Evolutionary conservation across 2,113 vertebrate species (phyloP).

Genomic region (Phaetusa simplex): DNA sequence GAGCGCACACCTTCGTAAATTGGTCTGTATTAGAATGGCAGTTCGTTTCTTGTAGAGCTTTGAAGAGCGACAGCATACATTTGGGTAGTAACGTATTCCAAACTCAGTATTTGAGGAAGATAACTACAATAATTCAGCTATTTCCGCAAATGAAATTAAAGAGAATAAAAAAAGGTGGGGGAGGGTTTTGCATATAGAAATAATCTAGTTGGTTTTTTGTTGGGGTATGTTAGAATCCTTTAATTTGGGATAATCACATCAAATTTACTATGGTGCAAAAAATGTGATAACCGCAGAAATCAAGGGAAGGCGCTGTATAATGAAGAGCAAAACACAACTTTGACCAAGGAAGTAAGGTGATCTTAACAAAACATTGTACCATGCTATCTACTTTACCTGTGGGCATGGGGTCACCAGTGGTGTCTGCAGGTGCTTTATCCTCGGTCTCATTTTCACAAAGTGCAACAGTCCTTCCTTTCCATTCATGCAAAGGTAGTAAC

Average conservation of each 20-base stretch:
- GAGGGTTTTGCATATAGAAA: rapidly evolving
- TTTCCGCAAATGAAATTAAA: neutral
- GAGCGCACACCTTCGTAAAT: neutral
- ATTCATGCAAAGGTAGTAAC: constrained; percentile 83
- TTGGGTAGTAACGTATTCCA: neutral
- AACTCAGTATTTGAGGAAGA: neutral
- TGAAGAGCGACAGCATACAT: neutral
- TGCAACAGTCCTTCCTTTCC: constrained; percentile 83
- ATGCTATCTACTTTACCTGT: constrained; percentile 77
- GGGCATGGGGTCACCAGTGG: constrained; percentile 81
- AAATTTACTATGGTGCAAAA: neutral
- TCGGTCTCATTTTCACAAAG: constrained; percentile 84
- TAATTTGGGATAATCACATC: neutral
- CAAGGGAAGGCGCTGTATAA: neutral
- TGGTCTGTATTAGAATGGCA: neutral
- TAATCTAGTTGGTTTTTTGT: neutral
- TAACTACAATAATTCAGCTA: neutral
- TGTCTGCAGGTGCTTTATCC: constrained; percentile 77
- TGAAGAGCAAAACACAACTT: neutral
- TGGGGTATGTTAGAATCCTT: neutral
- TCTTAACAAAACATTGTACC: neutral
- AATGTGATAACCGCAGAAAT: neutral
- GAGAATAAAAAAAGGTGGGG: neutral
- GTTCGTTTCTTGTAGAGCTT: neutral
- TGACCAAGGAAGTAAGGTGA: neutral